phyloP scores from a whole-genome alignment of 2,113 vertebrate genomes.

The Sebastes fasciatus region DNA sequence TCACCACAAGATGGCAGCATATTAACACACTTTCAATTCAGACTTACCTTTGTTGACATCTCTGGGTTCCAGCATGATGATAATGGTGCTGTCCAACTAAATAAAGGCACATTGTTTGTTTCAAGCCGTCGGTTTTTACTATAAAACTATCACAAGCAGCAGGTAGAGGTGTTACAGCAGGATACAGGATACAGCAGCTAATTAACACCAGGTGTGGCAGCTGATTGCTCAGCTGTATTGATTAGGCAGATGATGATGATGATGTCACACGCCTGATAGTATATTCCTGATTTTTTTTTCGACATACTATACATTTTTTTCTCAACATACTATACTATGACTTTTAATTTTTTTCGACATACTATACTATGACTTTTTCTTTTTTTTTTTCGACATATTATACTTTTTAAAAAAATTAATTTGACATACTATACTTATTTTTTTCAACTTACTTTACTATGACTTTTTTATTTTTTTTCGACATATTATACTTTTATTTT shows the following conservation, averaged over 20 bases:
- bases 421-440: too few relatives aligned
- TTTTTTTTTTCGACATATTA: too few relatives aligned
- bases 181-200: not conserved
- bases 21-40: not conserved
- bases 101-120: not conserved
- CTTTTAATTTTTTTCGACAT: too few relatives aligned
- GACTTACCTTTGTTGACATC: not conserved
- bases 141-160: not conserved
- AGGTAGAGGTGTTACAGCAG: not conserved
- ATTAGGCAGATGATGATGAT: not conserved
- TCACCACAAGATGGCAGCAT: constrained; percentile 65
- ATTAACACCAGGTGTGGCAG: not conserved
- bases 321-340: too few relatives aligned
- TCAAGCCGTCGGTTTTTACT: not conserved
- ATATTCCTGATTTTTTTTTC: too few relatives aligned
- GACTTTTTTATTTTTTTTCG: too few relatives aligned
- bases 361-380: too few relatives aligned
- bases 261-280: not conserved
- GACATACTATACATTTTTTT: too few relatives aligned
- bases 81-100: not conserved
- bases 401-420: too few relatives aligned
- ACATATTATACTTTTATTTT: too few relatives aligned
- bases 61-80: not conserved
- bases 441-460: too few relatives aligned
- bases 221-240: not conserved